Conservation (phyloP, 2,888 invertebrate species). For the Sussaba pulchella region DNA sequence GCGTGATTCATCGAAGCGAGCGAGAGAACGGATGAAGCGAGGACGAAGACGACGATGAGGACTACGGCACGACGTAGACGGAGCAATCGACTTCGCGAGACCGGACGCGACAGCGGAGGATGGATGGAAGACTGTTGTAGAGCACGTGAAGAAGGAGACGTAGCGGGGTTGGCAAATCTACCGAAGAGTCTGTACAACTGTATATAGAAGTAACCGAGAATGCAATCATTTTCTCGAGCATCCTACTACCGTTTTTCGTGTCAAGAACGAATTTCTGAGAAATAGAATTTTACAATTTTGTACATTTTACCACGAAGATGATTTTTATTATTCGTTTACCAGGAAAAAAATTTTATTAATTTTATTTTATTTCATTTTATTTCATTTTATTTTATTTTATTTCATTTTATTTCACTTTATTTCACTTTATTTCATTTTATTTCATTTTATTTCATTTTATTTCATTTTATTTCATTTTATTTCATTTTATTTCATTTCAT, state of each 20-base stretch:
- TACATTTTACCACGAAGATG: too few species aligned
- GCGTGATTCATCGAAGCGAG: constrained; percentile 64
- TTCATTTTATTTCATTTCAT: too few species aligned
- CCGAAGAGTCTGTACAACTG: constrained; percentile 10
- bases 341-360: too few species aligned
- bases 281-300: constrained; percentile 3
- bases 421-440: too few species aligned
- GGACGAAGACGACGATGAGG: constrained; percentile 13
- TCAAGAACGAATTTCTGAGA: background rate
- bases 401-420: too few species aligned
- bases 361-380: too few species aligned
- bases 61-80: background rate
- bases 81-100: constrained; percentile 39
- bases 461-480: too few species aligned
- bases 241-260: background rate
- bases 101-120: constrained; percentile 24
- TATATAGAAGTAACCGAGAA: constrained; percentile 14
- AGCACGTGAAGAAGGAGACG: background rate
- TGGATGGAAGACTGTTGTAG: constrained; percentile 20
- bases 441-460: too few species aligned
- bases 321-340: too few species aligned
- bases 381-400: too few species aligned
- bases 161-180: constrained; percentile 10
- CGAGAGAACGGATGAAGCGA: constrained; percentile 9
- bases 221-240: constrained; percentile 16